A percentile compares a stretch with the other conserved stretches of the same genome.
These are phyloP conservation scores for Crotalus horridus DNA, from an alignment of 2,113 vertebrate species.

Conservation along the genomic window DNA sequence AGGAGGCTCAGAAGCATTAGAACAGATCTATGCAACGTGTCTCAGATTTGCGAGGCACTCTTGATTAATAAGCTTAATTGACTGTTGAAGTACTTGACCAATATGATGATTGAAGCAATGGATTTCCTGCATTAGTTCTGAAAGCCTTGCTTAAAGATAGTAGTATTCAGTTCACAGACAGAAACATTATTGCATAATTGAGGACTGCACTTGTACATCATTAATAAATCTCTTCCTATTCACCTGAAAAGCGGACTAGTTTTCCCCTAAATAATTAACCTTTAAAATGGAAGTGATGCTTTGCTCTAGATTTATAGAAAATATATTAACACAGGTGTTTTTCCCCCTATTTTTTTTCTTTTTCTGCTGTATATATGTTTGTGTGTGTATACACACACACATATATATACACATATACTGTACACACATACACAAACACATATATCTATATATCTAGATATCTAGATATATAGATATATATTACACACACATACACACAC, in stretches of 20 bases:
- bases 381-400: too few species aligned
- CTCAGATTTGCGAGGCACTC: neutral
- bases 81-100: neutral
- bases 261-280: neutral
- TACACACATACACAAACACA: too few species aligned
- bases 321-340: neutral
- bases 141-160: neutral
- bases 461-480: too few species aligned
- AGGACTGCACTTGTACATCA: neutral
- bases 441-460: too few species aligned
- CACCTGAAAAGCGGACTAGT: neutral
- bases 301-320: neutral
- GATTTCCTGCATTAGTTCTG: neutral
- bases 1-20: neutral
- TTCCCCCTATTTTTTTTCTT: neutral
- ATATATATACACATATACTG: too few species aligned
- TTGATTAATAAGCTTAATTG: neutral
- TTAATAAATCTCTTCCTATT: neutral
- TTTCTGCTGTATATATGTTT: neutral
- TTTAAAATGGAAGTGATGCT: neutral
- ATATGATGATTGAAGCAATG: neutral
- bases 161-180: neutral
- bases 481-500: too few species aligned
- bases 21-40: neutral
- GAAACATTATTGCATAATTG: neutral